Evolutionary conservation across 2,113 vertebrate species (phyloP).

Genomic region (Notarius quadriscutis): DNA sequence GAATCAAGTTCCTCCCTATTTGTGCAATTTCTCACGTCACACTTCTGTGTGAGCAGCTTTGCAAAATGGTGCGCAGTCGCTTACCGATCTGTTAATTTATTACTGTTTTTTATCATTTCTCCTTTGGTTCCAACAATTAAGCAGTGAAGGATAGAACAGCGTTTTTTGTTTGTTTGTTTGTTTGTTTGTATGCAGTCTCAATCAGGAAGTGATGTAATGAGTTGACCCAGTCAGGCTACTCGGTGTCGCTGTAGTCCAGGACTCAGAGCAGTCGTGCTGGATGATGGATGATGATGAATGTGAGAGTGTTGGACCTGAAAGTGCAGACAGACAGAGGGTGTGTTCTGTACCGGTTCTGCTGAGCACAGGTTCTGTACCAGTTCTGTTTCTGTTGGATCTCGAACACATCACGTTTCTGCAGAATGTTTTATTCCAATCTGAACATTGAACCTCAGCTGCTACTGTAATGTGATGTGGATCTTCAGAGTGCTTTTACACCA

Average conservation of each 20-base stretch:
- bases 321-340: conserved; percentile 68
- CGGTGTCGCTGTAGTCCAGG: too few relatives aligned
- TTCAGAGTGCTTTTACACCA: conserved; percentile 85
- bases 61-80: too few relatives aligned
- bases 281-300: not conserved
- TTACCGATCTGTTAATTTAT: too few relatives aligned
- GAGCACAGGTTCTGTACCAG: not conserved
- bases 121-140: too few relatives aligned
- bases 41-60: too few relatives aligned
- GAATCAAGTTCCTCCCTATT: not conserved
- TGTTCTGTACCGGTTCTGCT: not conserved
- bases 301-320: not conserved
- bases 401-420: not conserved
- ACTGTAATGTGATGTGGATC: conserved; percentile 72
- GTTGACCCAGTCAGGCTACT: too few relatives aligned
- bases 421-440: not conserved
- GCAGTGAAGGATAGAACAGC: too few relatives aligned
- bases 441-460: too few relatives aligned
- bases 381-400: not conserved
- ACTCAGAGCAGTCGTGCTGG: not conserved
- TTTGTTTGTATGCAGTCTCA: too few relatives aligned
- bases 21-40: not conserved
- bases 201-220: too few relatives aligned
- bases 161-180: too few relatives aligned
- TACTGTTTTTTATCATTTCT: too few relatives aligned